phyloP scores from a whole-genome alignment of 64 coral and sea anemone genomes.

The Pachyseris speciosa region DNA sequence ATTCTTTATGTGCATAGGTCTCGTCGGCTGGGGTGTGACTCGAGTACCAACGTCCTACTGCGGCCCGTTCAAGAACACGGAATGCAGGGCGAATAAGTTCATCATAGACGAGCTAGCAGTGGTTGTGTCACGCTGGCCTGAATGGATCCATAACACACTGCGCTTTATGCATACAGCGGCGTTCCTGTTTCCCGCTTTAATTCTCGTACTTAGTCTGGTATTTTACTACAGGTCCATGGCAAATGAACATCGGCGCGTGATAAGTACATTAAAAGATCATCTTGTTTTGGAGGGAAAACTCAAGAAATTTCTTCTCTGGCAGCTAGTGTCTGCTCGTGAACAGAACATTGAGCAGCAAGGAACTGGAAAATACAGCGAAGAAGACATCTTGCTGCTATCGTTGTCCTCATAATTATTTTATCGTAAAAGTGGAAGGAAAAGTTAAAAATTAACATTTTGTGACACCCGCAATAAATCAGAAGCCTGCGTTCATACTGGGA shows the following conservation, averaged over 20 bases:
- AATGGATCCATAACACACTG: constrained; percentile 60
- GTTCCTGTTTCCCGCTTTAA: constrained; percentile 70
- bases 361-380: constrained; percentile 24
- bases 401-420: background rate
- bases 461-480: no score
- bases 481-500: no score
- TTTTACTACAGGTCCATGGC: constrained; percentile 61
- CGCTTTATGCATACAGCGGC: constrained; percentile 71
- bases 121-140: constrained; percentile 64
- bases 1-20: constrained; percentile 81
- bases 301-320: background rate
- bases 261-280: constrained; percentile 43
- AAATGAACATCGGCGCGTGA: constrained; percentile 17
- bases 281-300: constrained; percentile 45
- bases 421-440: no score
- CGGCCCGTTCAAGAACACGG: constrained; percentile 80
- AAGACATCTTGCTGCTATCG: constrained; percentile 11
- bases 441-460: no score
- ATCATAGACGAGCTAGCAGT: constrained; percentile 69
- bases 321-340: background rate
- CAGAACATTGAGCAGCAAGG: background rate
- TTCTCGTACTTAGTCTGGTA: constrained; percentile 33
- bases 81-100: constrained; percentile 49
- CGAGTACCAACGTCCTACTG: constrained; percentile 75
- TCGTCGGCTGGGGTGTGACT: constrained; percentile 85